Conservation (phyloP, 2,113 vertebrate genomes). For the Asarcornis scutulata region DNA sequence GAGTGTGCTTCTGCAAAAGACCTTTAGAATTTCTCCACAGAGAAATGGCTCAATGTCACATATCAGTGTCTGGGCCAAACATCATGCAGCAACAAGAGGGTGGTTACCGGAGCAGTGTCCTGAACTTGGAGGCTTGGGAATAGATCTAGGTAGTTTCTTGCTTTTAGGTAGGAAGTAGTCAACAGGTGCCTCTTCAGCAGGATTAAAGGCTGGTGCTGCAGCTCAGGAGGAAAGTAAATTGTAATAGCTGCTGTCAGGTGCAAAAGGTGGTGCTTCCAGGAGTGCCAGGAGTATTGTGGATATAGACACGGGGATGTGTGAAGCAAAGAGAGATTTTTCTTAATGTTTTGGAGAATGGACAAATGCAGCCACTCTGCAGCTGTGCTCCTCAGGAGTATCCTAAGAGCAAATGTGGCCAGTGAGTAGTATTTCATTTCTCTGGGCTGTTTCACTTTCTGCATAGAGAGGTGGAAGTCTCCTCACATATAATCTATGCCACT, state of each 20-base stretch:
- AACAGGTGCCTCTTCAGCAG: background rate
- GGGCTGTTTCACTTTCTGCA: background rate
- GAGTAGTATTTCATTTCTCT: background rate
- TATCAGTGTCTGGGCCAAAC: too few relatives aligned
- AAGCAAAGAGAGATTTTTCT: background rate
- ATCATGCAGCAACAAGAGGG: rapidly evolving
- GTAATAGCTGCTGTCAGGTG: background rate
- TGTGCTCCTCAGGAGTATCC: background rate
- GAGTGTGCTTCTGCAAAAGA: background rate
- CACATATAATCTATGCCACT: background rate
- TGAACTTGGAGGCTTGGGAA: background rate
- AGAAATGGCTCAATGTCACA: rapidly evolving
- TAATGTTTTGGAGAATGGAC: background rate
- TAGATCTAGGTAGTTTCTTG: background rate
- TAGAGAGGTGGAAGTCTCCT: background rate
- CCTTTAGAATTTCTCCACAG: rapidly evolving
- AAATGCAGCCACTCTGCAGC: background rate
- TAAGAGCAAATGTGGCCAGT: background rate
- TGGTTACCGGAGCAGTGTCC: background rate
- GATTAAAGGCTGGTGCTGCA: background rate
- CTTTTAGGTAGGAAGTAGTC: background rate
- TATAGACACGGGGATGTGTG: background rate
- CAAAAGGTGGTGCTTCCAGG: background rate
- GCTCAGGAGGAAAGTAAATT: background rate
- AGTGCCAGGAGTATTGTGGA: background rate